Evolutionary conservation across 2,113 vertebrate genomes (phyloP), one percentile per base, ranked within the genome.

Genomic region (Clinocottus analis): DNA sequence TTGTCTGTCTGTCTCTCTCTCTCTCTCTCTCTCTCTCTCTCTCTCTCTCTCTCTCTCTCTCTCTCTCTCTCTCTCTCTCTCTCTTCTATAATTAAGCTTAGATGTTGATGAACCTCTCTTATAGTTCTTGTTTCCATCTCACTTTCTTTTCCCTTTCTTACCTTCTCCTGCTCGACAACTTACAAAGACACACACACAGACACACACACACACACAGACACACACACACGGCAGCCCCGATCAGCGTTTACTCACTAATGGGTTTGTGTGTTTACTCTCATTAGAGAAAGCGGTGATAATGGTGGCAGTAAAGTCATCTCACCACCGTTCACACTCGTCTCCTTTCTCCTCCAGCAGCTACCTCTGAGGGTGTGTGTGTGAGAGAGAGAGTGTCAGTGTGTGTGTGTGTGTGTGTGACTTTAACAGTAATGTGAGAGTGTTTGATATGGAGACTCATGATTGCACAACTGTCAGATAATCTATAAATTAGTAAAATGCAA

Each of bases 221-320:
- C 56, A 49, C 45, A 49, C 45, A 49, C 49, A 53, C 69, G 56
- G 33, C 68, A 1, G n/a, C n/a, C 55, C 64, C 45, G 78, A 69
- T 86, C 68, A 62, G 72, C 29, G 56, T 85, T 71, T 72, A 62
- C 64, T 58, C 72, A 66, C 82, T 88, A 87, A 91, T 88, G 83
- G 77, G 84, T 85, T 39, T 77, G 58, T 80, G 71, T 85, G 87
- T 90, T 91, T 87, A 87, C 80, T 47, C 72, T 75, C 70, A 68
- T 70, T 70, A 66, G 67, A 75, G 63, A 77, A 85, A 72, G 79
- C 61, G 68, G 75, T 80, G 89, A 79, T 91, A 83, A 87, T 80
- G 65, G 68, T 59, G 76, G 72, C 75, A 83, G 74, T 88, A 83
- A 89, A 89, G 80, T 88, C 61, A 88, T 87, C 80, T 68, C 79